phyloP scores from a whole-genome alignment of 1,140 invertebrate genomes.

The Saxidomus purpurata region DNA sequence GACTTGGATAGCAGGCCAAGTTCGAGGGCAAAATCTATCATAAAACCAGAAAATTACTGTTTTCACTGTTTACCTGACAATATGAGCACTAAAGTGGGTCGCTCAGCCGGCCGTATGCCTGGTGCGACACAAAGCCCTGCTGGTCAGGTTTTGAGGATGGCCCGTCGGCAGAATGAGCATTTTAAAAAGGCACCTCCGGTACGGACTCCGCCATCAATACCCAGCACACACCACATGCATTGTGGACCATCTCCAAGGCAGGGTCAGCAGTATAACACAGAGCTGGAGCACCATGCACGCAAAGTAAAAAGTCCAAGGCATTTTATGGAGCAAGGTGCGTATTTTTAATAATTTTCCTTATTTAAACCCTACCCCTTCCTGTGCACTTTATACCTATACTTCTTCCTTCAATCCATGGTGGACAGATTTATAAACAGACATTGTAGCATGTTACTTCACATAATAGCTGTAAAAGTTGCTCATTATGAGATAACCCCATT shows the following conservation, averaged over 20 bases:
- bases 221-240: slow-evolving; percentile 71
- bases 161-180: slow-evolving; percentile 74
- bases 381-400: neutral
- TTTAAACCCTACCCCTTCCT: neutral
- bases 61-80: slow-evolving; percentile 72
- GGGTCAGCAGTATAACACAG: slow-evolving; percentile 72
- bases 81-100: slow-evolving; percentile 77
- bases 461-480: too few species aligned
- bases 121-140: slow-evolving; percentile 68
- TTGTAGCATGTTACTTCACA: too few species aligned
- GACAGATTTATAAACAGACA: too few species aligned
- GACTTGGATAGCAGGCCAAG: neutral
- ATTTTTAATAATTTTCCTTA: neutral
- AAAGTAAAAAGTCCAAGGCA: slow-evolving; percentile 78
- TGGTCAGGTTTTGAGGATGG: slow-evolving; percentile 75
- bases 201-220: slow-evolving; percentile 82
- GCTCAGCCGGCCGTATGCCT: slow-evolving; percentile 81
- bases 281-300: slow-evolving; percentile 82
- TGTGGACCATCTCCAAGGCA: slow-evolving; percentile 61
- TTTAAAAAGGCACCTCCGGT: slow-evolving; percentile 76
- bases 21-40: slow-evolving; percentile 63
- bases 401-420: too few species aligned
- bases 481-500: too few species aligned
- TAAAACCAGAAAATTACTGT: slow-evolving; percentile 76
- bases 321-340: slow-evolving; percentile 82